Base-by-base conservation (phyloP, 2,113 vertebrate genomes). In the Callithrix jacchus region DNA sequence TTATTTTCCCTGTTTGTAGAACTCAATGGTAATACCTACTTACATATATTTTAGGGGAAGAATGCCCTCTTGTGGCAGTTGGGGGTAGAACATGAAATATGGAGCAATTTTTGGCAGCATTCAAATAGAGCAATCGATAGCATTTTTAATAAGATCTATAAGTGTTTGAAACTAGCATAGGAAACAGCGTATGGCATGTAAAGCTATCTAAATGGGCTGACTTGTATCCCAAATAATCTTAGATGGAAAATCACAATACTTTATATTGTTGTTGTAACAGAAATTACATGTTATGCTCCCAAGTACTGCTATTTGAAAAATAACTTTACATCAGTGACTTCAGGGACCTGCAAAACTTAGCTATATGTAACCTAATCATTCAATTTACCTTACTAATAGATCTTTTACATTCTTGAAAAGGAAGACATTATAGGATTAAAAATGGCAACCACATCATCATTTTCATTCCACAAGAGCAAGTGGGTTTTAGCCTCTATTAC, bases 61-160 rank as follows among this genome's bases (percentile, higher is more conserved):
- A 87, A 12, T 88, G 97, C 97, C 97, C 97, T 97, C 97, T 70
- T 79, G 97, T 98, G 98, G 97, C 30, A 66, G 7, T 17, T 25
- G 71, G 35, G 16, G 37, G 73, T 45, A 96, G 81, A 95, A 81
- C 82, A 88, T 20, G 40, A 84, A 54, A 47, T 25, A 45, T 76
- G 61, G 18, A 81, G 42, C 74, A 85, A 64, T 40, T 88, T 12
- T 25, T 17, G 40, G 68, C 61, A 32, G 74, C 77, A 87, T 76
- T 74, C 76, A 35, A 71, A 52, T 52, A 70, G 35, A 86, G 64
- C 20, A 8, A 17, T 74, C 16, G 2, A 6, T 87, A 52, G 30
- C 23, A 25, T 92, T 94, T 96, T 93, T 14, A 76, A 79, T 42
- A 87, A 87, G 21, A 23, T 42, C 49, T 80, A 11, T 16, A 52